Evolutionary conservation across 2,888 invertebrate genomes (phyloP), one percentile per base, ranked within the genome.

Genomic region (Luperina testacea): DNA sequence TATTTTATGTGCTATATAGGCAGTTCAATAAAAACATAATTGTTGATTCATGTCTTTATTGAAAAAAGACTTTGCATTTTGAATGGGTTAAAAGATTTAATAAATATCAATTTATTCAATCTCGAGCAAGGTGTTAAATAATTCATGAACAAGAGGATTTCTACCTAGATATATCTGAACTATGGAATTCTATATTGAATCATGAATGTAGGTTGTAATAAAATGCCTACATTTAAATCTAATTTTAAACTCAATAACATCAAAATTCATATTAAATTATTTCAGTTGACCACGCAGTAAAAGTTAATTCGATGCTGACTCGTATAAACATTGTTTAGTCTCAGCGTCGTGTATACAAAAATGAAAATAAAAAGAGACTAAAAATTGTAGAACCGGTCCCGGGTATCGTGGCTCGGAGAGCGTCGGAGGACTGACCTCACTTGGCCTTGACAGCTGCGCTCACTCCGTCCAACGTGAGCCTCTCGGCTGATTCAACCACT

Each of bases 371-470:
- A 96, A 96, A 96, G 95, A 95, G 93, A 95, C 95, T 95, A 96
- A 97, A 96, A 96, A 96, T 96, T 94, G 95, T 96, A 95, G 95
- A 96, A 96, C 97, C 96, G 96, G 96, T 96, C 96, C 88, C 93
- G 92, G 94, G 94, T 93, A 95, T 94, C 94, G 95, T 94, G 94
- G 95, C 94, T 94, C 92, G 93, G 95, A 95, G 96, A 95, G 95
- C 95, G 96, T 95, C 95, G 96, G 96, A 92, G 96, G 95, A 97
- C 93, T 97, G 96, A 97, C 96, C 96, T 96, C 96, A 91, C 93
- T 95, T 97, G 96, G 96, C 96, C 96, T 97, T 96, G 96, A 96
- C 96, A 96, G 96, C 96, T 95, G 96, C 94, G 95, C 93, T 94
- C 95, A 92, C 94, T 94, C 92, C 93, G 91, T 87, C 92, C 92